Evolutionary conservation across 2,797 vertebrate species (phyloP).

Genomic region (Onychomys torridus): DNA sequence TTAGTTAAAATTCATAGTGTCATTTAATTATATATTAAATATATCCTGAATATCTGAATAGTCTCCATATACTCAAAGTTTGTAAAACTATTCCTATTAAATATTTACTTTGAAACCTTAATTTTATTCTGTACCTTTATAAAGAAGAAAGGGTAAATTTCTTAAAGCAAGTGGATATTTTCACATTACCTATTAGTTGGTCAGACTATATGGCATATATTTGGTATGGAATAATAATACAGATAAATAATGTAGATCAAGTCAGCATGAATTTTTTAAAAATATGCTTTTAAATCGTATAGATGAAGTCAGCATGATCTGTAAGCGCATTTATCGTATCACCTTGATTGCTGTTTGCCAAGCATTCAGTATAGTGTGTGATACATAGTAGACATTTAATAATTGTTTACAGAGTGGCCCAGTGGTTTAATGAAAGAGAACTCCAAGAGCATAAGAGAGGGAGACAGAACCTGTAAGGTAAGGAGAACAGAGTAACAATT

Average conservation of each 20-base stretch:
- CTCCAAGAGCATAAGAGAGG: not conserved
- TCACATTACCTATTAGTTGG: not conserved
- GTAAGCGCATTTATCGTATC: not conserved
- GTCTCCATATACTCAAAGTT: not conserved
- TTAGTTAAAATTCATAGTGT: not conserved
- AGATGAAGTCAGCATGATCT: not conserved
- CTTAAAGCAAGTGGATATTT: not conserved
- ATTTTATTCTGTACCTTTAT: not conserved
- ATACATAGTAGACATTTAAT: not conserved
- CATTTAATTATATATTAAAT: not conserved
- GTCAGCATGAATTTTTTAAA: not conserved
- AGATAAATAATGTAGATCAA: not conserved
- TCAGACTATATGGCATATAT: not conserved
- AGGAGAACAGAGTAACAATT: conserved; percentile 33
- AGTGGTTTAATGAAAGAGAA: conserved; percentile 23
- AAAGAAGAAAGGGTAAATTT: not conserved
- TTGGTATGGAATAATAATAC: not conserved
- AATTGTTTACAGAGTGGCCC: not conserved
- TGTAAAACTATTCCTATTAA: not conserved
- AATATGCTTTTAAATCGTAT: not conserved
- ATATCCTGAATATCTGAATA: not conserved
- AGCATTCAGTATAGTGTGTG: not conserved
- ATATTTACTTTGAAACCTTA: conserved; percentile 4
- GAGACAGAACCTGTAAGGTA: conserved; percentile 18
- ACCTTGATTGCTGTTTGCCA: not conserved